Conservation (phyloP, 64 coral and sea anemone species). For the Montipora capricornis region DNA sequence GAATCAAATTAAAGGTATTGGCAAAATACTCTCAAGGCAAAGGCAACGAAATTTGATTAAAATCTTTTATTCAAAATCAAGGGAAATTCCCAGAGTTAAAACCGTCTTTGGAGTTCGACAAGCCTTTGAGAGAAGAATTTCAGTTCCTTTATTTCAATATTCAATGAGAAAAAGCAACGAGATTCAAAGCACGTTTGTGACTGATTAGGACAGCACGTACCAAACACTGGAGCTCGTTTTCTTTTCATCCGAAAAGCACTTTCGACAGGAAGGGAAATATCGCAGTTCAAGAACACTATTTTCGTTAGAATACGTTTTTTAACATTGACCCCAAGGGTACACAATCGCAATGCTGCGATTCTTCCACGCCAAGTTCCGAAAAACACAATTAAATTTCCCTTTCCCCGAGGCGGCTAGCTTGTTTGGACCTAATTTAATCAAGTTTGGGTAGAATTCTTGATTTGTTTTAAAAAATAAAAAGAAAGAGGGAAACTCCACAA, state of each 20-base stretch:
- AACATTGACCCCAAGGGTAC: neutral
- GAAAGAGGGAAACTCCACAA: neutral
- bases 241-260: neutral
- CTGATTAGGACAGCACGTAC: no score
- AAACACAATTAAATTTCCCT: slow-evolving; percentile 25
- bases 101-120: no score
- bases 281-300: neutral
- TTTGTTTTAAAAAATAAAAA: neutral
- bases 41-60: neutral
- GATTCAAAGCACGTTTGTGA: no score
- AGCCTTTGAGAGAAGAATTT: no score
- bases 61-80: neutral
- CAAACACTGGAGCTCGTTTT: neutral
- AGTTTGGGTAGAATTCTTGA: neutral
- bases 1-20: neutral
- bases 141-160: no score
- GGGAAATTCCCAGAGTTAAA: no score
- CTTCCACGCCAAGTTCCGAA: neutral
- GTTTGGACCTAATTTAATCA: neutral
- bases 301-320: neutral
- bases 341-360: neutral
- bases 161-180: neutral
- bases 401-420: neutral
- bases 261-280: neutral
- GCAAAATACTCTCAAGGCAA: slow-evolving; percentile 1